Conservation (phyloP, 1,140 invertebrate genomes). For the Meloidogyne floridensis region DNA sequence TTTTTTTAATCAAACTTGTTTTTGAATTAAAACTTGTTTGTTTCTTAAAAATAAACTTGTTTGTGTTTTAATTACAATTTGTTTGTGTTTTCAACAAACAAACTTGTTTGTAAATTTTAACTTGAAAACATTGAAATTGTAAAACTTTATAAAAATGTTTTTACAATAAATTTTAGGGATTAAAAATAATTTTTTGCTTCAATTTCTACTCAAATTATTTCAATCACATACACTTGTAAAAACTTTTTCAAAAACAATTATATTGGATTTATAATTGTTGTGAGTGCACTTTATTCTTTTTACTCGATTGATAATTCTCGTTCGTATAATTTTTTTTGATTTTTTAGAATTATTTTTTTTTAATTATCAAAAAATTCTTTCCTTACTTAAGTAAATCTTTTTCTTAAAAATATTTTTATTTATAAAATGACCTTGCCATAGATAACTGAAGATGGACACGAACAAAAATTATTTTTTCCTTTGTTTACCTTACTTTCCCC, state of each 20-base stretch:
- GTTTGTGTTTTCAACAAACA: no score
- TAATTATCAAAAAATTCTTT: background rate
- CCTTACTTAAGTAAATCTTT: background rate
- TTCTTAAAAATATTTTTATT: no score
- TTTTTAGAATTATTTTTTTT: background rate
- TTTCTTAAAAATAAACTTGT: no score
- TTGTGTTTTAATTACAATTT: no score
- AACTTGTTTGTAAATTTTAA: no score
- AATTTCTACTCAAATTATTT: background rate
- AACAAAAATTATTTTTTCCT: background rate
- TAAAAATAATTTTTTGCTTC: background rate
- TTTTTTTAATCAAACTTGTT: no score
- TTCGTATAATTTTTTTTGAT: background rate
- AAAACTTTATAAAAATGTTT: background rate
- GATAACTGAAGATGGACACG: background rate
- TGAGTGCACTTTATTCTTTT: background rate
- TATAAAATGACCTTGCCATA: background rate
- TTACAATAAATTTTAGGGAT: background rate
- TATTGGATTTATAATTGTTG: background rate
- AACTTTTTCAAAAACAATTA: background rate
- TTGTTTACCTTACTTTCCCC: background rate
- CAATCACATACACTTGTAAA: background rate
- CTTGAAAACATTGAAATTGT: no score
- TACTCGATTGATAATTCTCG: background rate
- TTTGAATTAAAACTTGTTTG: no score